Evolutionary conservation across 2,113 vertebrate species (phyloP).

Genomic region (Pitta sordida): DNA sequence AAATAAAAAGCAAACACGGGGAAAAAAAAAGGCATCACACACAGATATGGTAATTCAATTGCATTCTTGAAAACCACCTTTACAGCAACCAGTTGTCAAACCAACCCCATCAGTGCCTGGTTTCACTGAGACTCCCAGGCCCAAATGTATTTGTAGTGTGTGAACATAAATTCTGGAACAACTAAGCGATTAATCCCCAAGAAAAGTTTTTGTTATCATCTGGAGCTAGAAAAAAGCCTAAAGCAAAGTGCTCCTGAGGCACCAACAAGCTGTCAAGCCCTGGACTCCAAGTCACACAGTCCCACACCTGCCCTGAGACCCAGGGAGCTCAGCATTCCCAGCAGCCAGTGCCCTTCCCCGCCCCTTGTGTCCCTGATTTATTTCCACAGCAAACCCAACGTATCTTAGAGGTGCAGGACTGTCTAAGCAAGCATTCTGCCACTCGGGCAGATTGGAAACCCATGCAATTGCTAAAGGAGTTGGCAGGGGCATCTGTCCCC

Average conservation of each 20-base stretch:
- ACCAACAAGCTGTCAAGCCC: neutral
- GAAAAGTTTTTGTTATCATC: neutral
- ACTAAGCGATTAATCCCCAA: neutral
- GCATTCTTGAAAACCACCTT: neutral
- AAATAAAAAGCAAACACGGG: neutral
- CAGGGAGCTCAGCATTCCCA: neutral
- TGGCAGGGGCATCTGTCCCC: neutral
- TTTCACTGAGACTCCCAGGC: neutral
- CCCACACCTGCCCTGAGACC: fast-evolving
- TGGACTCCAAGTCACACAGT: neutral
- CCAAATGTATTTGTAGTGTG: neutral
- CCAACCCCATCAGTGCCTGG: neutral
- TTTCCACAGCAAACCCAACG: neutral
- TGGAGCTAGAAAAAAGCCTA: neutral
- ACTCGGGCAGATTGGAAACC: neutral
- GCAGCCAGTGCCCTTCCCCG: neutral
- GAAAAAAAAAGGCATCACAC: neutral
- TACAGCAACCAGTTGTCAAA: neutral
- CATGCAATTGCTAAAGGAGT: neutral
- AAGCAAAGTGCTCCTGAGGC: neutral
- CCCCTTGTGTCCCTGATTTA: neutral
- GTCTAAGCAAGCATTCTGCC: neutral
- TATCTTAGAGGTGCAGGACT: neutral
- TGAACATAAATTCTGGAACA: neutral
- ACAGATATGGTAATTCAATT: neutral